A percentile compares a stretch with the other conserved stretches of the same genome.
phyloP scores from a whole-genome alignment of 2,797 vertebrate species.

The Oophaga sylvatica region DNA sequence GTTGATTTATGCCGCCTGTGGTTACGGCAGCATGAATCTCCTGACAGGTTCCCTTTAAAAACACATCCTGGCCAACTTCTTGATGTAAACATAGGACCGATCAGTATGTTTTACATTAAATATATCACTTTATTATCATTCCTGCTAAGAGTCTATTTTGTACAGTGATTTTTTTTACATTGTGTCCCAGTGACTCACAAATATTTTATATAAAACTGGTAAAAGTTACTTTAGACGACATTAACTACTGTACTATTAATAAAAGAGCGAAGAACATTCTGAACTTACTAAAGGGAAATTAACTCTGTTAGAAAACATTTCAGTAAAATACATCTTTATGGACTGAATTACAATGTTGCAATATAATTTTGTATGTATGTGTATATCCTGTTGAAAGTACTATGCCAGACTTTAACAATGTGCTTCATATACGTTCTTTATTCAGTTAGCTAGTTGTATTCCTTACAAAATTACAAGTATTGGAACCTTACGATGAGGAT shows the following conservation, averaged over 20 bases:
- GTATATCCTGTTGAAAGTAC: background rate
- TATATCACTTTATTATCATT: background rate
- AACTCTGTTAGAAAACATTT: background rate
- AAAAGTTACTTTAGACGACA: background rate
- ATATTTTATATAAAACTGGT: background rate
- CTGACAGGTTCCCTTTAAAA: background rate
- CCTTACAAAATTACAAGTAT: background rate
- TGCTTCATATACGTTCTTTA: background rate
- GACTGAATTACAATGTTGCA: background rate
- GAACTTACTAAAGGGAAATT: slow-evolving; percentile 5
- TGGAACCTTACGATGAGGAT: too few relatives aligned
- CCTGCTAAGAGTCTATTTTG: background rate
- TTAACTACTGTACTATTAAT: background rate
- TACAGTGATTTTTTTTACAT: slow-evolving; percentile 1
- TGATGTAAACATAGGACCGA: background rate
- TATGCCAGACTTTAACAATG: background rate
- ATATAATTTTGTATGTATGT: background rate
- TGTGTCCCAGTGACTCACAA: background rate
- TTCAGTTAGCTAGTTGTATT: background rate
- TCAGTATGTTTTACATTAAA: background rate
- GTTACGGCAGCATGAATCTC: too few relatives aligned
- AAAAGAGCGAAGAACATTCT: background rate
- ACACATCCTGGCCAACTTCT: background rate
- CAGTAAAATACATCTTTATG: background rate
- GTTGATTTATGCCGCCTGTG: too few relatives aligned